Evolutionary conservation across 2,888 invertebrate genomes (phyloP).

Genomic region (Heliconius hortense): DNA sequence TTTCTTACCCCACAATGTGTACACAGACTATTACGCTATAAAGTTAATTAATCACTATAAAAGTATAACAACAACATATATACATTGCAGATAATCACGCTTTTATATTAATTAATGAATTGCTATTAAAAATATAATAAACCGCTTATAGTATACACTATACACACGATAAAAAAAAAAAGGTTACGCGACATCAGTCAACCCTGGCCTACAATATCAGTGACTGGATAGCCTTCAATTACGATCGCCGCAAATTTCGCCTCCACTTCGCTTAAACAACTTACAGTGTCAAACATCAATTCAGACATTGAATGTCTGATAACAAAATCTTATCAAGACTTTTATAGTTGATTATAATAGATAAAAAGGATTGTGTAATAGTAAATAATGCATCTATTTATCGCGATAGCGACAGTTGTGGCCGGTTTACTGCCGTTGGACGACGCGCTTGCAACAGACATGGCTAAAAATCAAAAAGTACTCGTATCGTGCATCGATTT

Average conservation of each 20-base stretch:
- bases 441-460: conserved; percentile 50
- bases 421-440: conserved; percentile 47
- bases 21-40: no score
- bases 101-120: no score
- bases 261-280: not conserved
- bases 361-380: conserved; percentile 35
- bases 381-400: conserved; percentile 39
- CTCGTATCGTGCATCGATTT: conserved; percentile 87
- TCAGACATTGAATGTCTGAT: not conserved
- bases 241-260: not conserved
- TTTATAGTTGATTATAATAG: conserved; percentile 23
- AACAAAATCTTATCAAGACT: conserved; percentile 2
- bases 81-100: no score
- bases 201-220: not conserved
- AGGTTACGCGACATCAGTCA: not conserved
- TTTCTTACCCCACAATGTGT: no score
- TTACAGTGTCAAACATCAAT: not conserved
- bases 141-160: not conserved
- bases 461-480: conserved; percentile 82
- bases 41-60: no score
- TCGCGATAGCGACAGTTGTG: conserved; percentile 47
- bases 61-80: no score
- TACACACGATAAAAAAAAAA: not conserved
- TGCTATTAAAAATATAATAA: no score
- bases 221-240: not conserved